Base-by-base conservation (phyloP, 2,113 vertebrate genomes). In the Oplegnathus fasciatus region DNA sequence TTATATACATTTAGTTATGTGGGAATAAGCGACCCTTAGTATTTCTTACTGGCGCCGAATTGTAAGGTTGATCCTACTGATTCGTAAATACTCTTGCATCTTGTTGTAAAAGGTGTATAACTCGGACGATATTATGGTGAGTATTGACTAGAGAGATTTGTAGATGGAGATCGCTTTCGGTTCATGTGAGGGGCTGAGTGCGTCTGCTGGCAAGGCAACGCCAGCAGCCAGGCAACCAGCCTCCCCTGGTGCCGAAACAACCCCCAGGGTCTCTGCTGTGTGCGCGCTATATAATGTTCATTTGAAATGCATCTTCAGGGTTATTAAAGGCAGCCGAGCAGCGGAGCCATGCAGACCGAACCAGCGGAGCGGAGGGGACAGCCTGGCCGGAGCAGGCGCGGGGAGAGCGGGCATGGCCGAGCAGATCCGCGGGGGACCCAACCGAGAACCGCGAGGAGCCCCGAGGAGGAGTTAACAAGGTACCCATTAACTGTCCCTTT, bases 131-230 rank as follows among this genome's bases (percentile, higher is more conserved):
- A 0, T 30, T 0, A 1, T 0, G 58, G 5, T 18, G 1, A 55
- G 17, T 0, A 1, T 34, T 15, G 5, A 70, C 0, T 22, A 4
- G 2, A 1, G 11, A 6, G 4, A 2, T 83, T 73, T 61, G 4
- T 83, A 6, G 57, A 81, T 0, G 44, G 86, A 70, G 44, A 1
- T 60, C 14, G 17, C 0, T 44, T 58, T 22, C 0, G 6, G 2
- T 24, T 54, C 1, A 54, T 37, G 54, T 13, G 71, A 14, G 5
- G 15, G 28, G 4, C 30, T 37, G 75, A 40, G 69, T 60, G 75
- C 78, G 50, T 92, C 80, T 55, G 78, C 3, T 85, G 84, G 15
- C 87, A 73, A 20, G 65, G 84, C 69, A 91, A 91, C 91, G 28
- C 0, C 58, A 22, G 82, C 74, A 75, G 14, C 88, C 17, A 0